A percentile compares a stretch with the other conserved stretches of the same genome.
phyloP scores from a whole-genome alignment of 1,140 invertebrate genomes.

The Halictus rubicundus region DNA sequence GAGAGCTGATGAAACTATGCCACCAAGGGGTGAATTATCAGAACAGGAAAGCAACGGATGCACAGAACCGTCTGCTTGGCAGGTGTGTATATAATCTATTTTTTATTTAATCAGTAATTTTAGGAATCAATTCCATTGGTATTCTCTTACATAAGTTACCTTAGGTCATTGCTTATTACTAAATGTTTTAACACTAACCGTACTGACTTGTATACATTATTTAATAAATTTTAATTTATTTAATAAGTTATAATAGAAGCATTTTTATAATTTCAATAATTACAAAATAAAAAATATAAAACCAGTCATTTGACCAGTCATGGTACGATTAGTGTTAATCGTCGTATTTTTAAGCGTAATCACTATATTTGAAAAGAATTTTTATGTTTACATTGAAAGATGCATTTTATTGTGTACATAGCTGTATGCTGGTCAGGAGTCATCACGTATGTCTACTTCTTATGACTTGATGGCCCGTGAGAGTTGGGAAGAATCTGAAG shows the following conservation, averaged over 20 bases:
- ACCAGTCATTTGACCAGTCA: too few species aligned
- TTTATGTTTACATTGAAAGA: not conserved
- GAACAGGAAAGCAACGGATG: slow-evolving; percentile 91
- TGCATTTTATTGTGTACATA: slow-evolving; percentile 61
- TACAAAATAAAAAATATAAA: too few species aligned
- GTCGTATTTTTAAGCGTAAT: too few species aligned
- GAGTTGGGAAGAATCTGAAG: slow-evolving; percentile 85
- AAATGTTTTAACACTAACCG: not conserved
- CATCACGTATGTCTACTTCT: slow-evolving; percentile 82
- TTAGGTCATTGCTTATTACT: slow-evolving; percentile 22
- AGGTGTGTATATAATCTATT: slow-evolving; percentile 72
- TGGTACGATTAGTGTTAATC: too few species aligned
- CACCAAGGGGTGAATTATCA: slow-evolving; percentile 89
- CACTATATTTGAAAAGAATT: not conserved
- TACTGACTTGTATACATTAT: too few species aligned
- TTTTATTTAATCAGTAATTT: slow-evolving; percentile 12
- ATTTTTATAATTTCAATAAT: too few species aligned
- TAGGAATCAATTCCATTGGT: not conserved
- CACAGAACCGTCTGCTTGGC: slow-evolving; percentile 84
- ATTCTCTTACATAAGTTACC: not conserved
- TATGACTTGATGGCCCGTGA: slow-evolving; percentile 86
- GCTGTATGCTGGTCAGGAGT: slow-evolving; percentile 82
- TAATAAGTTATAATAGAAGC: not conserved
- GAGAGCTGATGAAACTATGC: slow-evolving; percentile 91
- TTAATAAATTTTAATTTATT: not conserved